Evolutionary conservation across 2,888 invertebrate species (phyloP).

Genomic region (Teleogryllus oceanicus): DNA sequence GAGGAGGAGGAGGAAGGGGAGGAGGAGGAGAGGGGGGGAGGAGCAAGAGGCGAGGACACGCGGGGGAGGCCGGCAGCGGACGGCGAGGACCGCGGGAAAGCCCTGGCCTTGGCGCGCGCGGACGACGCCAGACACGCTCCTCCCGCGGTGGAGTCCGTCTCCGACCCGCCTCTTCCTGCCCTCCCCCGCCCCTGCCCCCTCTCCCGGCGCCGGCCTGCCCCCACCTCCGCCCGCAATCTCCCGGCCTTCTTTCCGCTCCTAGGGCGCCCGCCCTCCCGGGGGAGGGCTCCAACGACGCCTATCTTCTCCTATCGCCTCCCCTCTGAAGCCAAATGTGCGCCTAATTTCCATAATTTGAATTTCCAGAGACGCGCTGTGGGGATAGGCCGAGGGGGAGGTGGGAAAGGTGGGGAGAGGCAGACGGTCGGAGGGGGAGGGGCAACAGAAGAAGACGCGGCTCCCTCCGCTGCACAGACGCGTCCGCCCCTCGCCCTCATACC

Average conservation of each 20-base stretch:
- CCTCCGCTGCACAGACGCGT: too few relatives aligned
- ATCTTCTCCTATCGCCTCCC: slow-evolving; percentile 9
- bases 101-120: too few relatives aligned
- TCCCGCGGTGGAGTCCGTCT: background rate
- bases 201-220: background rate
- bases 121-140: too few relatives aligned
- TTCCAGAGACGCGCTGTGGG: background rate
- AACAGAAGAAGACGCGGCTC: background rate
- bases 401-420: background rate
- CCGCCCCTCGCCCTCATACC: too few relatives aligned
- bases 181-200: background rate
- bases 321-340: slow-evolving; percentile 1
- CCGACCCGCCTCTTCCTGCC: background rate
- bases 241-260: slow-evolving; percentile 3
- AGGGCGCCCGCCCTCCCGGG: background rate
- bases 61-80: too few relatives aligned
- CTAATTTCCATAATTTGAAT: slow-evolving; percentile 18
- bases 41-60: too few relatives aligned
- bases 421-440: background rate
- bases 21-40: too few relatives aligned
- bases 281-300: slow-evolving; percentile 1
- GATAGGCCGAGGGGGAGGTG: background rate
- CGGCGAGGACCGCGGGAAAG: too few relatives aligned
- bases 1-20: too few relatives aligned
- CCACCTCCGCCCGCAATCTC: slow-evolving; percentile 1